phyloP scores from a whole-genome alignment of 2,113 vertebrate genomes.

The Serinus canaria region DNA sequence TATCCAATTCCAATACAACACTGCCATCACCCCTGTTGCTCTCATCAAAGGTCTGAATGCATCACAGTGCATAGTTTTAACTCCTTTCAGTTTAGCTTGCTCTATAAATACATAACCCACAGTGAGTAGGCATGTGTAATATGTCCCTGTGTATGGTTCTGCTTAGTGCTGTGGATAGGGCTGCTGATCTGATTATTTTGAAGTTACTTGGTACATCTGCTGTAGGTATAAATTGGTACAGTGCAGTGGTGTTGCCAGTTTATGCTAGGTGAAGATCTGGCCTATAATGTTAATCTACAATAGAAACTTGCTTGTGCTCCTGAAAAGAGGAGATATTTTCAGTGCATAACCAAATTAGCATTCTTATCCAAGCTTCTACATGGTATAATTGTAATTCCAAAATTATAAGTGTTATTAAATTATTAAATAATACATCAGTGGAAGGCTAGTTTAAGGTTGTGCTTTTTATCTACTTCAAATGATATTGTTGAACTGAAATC shows the following conservation, averaged over 20 bases:
- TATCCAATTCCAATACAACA: background rate
- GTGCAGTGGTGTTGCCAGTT: background rate
- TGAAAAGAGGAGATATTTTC: constrained; percentile 35
- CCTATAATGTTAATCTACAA: background rate
- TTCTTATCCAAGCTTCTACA: constrained; percentile 1
- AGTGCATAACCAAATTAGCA: background rate
- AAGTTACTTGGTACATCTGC: background rate
- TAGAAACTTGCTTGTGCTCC: constrained; percentile 27
- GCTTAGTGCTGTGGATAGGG: background rate
- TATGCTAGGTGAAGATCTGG: background rate
- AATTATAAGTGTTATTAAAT: constrained; percentile 49
- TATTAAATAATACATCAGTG: constrained; percentile 25
- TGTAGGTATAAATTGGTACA: background rate
- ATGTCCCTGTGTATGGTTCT: background rate
- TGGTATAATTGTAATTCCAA: constrained; percentile 16
- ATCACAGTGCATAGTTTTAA: background rate
- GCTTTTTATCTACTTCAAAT: background rate
- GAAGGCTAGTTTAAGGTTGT: constrained; percentile 27
- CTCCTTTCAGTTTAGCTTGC: constrained; percentile 18
- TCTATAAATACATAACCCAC: background rate
- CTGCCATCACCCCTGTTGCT: background rate
- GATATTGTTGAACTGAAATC: background rate
- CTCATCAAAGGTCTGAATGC: constrained; percentile 10
- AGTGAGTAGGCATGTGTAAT: background rate
- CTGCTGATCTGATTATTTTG: constrained; percentile 25